Evolutionary conservation across 1,140 invertebrate species (phyloP).

Genomic region (Eumaeus atala): DNA sequence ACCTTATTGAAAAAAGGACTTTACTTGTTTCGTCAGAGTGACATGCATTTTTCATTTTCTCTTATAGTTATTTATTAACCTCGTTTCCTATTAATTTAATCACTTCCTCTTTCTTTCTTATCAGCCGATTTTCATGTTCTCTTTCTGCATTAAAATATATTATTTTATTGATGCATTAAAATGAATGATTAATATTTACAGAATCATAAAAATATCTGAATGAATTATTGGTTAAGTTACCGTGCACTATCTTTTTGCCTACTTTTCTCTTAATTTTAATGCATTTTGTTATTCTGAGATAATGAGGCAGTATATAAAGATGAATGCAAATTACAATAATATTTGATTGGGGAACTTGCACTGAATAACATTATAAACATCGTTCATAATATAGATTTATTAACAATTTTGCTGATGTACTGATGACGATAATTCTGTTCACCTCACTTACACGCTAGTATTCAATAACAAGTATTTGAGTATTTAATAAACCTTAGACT

Average conservation of each 20-base stretch:
- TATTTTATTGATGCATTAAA: slow-evolving; percentile 42
- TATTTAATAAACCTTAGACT: background rate
- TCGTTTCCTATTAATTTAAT: slow-evolving; percentile 13
- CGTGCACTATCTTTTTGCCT: slow-evolving; percentile 60
- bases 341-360: slow-evolving; percentile 56
- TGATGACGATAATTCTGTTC: slow-evolving; percentile 62
- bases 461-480: background rate
- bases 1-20: slow-evolving; percentile 24
- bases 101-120: slow-evolving; percentile 12
- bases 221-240: slow-evolving; percentile 41
- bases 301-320: slow-evolving; percentile 56
- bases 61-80: slow-evolving; percentile 16
- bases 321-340: slow-evolving; percentile 52
- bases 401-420: slow-evolving; percentile 56
- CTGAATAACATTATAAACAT: slow-evolving; percentile 54
- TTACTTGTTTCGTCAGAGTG: slow-evolving; percentile 42
- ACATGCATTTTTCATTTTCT: slow-evolving; percentile 36
- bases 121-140: slow-evolving; percentile 29
- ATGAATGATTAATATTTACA: slow-evolving; percentile 45
- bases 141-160: slow-evolving; percentile 25
- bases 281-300: slow-evolving; percentile 55
- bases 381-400: slow-evolving; percentile 51
- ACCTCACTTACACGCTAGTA: no score
- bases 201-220: slow-evolving; percentile 37
- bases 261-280: slow-evolving; percentile 50